phyloP scores from a whole-genome alignment of 2,888 invertebrate species.

The Entomobrya proxima region DNA sequence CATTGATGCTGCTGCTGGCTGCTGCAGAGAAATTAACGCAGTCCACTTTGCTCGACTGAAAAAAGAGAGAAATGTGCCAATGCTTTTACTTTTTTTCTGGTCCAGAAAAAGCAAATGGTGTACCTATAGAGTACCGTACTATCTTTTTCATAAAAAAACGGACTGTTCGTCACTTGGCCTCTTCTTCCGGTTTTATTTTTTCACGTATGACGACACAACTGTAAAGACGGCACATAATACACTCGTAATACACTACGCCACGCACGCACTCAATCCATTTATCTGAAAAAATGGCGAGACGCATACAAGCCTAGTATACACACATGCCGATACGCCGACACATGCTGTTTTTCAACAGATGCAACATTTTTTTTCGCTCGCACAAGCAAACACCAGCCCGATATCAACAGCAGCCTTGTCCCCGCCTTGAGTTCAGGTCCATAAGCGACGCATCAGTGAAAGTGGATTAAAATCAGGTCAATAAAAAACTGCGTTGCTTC shows the following conservation, averaged over 20 bases:
- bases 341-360: not conserved
- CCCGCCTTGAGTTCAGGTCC: not conserved
- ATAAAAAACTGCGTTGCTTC: not conserved
- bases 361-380: not conserved
- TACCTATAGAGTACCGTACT: too few relatives aligned
- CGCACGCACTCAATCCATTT: too few relatives aligned
- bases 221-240: not conserved
- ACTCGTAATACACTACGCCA: not conserved
- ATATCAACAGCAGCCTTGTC: not conserved
- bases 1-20: too few relatives aligned
- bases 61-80: not conserved
- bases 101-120: too few relatives aligned
- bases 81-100: too few relatives aligned
- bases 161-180: not conserved
- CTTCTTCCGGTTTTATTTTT: not conserved
- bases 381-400: not conserved
- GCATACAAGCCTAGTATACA: too few relatives aligned
- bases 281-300: too few relatives aligned
- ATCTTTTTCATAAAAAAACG: not conserved
- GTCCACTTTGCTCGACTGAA: not conserved
- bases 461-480: constrained; percentile 33
- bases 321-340: too few relatives aligned
- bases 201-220: not conserved
- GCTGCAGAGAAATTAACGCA: constrained; percentile 4
- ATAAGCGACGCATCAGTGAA: not conserved